Base-by-base conservation (phyloP, 2,797 vertebrate genomes). In the Ispidina lecontei region DNA sequence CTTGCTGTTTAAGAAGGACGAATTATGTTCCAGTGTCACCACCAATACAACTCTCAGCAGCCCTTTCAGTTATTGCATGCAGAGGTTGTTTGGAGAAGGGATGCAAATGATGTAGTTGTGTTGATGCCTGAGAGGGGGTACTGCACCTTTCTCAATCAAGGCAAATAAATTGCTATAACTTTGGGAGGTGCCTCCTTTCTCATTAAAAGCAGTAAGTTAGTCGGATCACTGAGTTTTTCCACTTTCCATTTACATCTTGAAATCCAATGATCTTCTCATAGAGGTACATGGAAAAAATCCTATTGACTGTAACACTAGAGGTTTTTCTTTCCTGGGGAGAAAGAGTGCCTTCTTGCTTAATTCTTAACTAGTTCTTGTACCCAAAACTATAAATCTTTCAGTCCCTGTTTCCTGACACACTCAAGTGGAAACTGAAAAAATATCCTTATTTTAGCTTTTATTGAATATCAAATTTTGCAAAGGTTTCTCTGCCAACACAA, bases 361-460 rank as follows among this genome's bases (percentile, higher is more conserved):
- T 90, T 88, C 86, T 90, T 84, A 67, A 90, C 86, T 73, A 79
- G 41, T 26, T 91, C 88, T 91, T 92, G 68, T 93, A 92, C 83
- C 12, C 67, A 44, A 93, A 88, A 62, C 73, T 84, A 60, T 94
- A 95, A 96, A 95, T 95, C 77, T 90, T 94, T 91, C 74, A 90
- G 63, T 86, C 69, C 39, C 44, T 10, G 77, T 93, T 95, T 95
- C 91, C 84, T 94, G 74, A 95, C 44, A 44, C 71, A 89, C 68
- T 90, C 73, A 89, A 93, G 64, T 90, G 74, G 91, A 94, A 94
- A 91, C 88, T 44, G 54, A 91, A 95, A 94, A 94, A 94, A 91
- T 60, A 84, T 76, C 74, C 91, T 89, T 79, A 76, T 90, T 95
- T 93, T 94, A 92, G 77, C 64, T 93, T 95, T 94, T 94, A 94